A percentile compares a stretch with the other conserved stretches of the same genome.
Conservation (phyloP, 2,113 vertebrate genomes). For the Poicephalus meyeri region DNA sequence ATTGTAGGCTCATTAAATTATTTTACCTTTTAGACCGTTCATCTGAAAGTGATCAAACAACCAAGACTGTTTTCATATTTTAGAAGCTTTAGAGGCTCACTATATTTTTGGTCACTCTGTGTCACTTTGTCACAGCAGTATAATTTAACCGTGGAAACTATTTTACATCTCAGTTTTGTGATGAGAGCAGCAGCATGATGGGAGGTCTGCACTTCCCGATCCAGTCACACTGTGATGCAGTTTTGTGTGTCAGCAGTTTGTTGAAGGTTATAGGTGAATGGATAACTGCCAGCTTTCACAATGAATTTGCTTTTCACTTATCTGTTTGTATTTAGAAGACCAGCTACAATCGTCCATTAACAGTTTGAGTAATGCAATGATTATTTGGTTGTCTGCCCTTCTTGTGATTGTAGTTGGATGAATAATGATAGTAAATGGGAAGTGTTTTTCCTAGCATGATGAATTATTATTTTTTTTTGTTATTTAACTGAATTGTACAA, state of each 20-base stretch:
- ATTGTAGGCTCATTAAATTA: conserved; percentile 31
- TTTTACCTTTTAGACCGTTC: background rate
- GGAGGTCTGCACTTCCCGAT: background rate
- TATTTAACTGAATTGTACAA: background rate
- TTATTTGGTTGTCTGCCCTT: conserved; percentile 22
- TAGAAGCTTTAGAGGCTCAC: conserved; percentile 7
- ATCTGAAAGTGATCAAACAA: conserved; percentile 23
- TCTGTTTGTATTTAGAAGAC: background rate
- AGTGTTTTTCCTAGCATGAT: background rate
- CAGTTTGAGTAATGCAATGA: background rate
- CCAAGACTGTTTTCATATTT: conserved; percentile 20
- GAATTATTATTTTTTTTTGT: background rate
- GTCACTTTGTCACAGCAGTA: conserved; percentile 14
- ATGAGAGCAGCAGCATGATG: background rate
- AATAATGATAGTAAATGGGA: background rate
- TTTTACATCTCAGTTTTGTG: conserved; percentile 8
- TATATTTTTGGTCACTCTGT: background rate
- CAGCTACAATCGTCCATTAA: conserved; percentile 4
- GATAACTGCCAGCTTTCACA: background rate
- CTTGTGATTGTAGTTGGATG: background rate
- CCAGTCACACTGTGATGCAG: background rate
- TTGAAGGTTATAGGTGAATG: conserved; percentile 14
- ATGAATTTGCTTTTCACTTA: background rate
- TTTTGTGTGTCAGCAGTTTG: conserved; percentile 22
- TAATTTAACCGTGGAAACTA: conserved; percentile 4